phyloP scores from a whole-genome alignment of 1,140 invertebrate genomes.

The Orchestia grillus region DNA sequence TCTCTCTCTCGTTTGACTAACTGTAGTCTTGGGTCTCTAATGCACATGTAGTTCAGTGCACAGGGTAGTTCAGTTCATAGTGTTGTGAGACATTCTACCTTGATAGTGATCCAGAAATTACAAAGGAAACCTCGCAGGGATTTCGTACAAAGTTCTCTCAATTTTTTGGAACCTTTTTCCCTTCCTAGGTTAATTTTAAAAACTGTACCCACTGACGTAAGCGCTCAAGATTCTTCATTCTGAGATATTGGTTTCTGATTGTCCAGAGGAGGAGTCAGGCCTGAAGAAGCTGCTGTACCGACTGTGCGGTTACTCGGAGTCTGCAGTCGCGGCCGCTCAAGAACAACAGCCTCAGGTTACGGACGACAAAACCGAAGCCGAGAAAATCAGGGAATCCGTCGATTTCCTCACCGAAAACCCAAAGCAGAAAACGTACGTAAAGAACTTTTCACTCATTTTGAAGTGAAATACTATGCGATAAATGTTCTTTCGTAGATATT shows the following conservation, averaged over 20 bases:
- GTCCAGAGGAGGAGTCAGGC: not conserved
- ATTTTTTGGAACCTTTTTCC: not conserved
- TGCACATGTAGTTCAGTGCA: too few relatives aligned
- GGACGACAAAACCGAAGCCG: conserved; percentile 57
- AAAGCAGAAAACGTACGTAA: conserved; percentile 50
- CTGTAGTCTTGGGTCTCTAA: not conserved
- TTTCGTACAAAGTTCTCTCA: not conserved
- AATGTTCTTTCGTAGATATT: not conserved
- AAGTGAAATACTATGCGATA: not conserved
- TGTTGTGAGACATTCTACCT: too few relatives aligned
- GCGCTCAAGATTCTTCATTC: not conserved
- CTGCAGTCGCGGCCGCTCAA: not conserved
- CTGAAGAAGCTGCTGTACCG: conserved; percentile 47
- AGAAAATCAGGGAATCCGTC: conserved; percentile 64
- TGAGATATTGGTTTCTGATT: not conserved
- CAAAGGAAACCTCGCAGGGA: not conserved
- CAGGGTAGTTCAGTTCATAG: too few relatives aligned
- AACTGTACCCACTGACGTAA: not conserved
- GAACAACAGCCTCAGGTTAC: not conserved
- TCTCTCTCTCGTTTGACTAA: not conserved
- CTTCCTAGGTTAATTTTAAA: not conserved
- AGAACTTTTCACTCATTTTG: not conserved
- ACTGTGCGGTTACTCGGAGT: not conserved
- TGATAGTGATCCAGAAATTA: not conserved
- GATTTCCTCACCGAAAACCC: conserved; percentile 66